These are phyloP conservation scores for Aphaenogaster rudis DNA, from an alignment of 1,140 invertebrate genomes.

Conservation along the genomic window DNA sequence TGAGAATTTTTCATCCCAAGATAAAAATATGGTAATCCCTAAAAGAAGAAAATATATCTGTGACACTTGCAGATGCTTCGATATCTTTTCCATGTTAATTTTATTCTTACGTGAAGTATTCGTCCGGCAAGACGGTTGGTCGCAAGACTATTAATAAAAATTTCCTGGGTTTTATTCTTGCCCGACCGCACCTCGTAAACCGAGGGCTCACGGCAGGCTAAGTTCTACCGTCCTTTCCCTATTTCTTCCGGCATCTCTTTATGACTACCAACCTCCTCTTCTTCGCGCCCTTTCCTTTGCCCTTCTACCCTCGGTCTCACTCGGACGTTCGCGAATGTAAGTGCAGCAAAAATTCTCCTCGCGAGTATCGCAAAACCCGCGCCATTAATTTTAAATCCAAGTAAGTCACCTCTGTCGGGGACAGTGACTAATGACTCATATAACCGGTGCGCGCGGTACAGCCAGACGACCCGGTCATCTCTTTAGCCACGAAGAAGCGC, in stretches of 20 bases:
- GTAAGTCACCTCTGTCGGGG: conserved; percentile 76
- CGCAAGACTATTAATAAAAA: conserved; percentile 74
- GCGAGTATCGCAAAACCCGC: conserved; percentile 77
- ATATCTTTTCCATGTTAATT: conserved; percentile 70
- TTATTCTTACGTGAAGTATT: conserved; percentile 59
- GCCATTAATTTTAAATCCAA: conserved; percentile 80
- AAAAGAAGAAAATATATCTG: conserved; percentile 47
- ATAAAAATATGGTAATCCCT: neutral
- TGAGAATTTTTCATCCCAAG: neutral
- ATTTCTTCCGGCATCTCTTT: conserved; percentile 51
- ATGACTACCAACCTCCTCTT: conserved; percentile 10
- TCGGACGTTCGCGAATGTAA: conserved; percentile 68
- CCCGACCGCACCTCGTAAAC: conserved; percentile 69
- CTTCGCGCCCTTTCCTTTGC: conserved; percentile 2
- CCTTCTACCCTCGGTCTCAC: neutral
- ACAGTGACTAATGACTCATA: conserved; percentile 80
- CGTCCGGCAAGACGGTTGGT: conserved; percentile 54
- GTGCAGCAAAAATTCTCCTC: conserved; percentile 75
- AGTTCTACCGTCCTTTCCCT: conserved; percentile 42
- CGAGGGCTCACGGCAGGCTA: conserved; percentile 50
- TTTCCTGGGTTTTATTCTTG: conserved; percentile 69
- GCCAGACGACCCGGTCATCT: conserved; percentile 70
- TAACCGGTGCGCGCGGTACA: conserved; percentile 64
- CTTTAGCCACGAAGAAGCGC: conserved; percentile 73
- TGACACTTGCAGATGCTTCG: conserved; percentile 56